A percentile compares a stretch with the other conserved stretches of the same genome.
These are phyloP conservation scores for Clunio marinus DNA, from an alignment of 2,888 invertebrate genomes.

Conservation along the genomic window DNA sequence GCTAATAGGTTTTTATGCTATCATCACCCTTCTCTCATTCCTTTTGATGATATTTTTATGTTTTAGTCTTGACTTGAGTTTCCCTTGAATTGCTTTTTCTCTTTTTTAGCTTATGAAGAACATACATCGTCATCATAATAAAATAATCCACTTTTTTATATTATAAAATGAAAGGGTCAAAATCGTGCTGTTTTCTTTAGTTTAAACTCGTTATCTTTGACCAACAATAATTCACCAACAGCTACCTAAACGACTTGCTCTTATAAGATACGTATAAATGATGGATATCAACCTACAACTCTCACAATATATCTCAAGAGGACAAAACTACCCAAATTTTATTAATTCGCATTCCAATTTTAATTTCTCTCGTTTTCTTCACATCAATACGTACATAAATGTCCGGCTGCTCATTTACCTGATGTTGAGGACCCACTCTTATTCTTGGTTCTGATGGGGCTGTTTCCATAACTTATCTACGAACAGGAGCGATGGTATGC, in stretches of 20 bases:
- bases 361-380: not conserved
- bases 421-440: constrained; percentile 72
- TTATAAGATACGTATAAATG: too few relatives aligned
- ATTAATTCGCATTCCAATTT: not conserved
- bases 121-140: constrained; percentile 18
- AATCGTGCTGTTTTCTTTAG: not conserved
- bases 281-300: too few relatives aligned
- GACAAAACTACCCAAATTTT: not conserved
- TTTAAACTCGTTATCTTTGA: too few relatives aligned
- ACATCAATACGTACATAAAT: constrained; percentile 17
- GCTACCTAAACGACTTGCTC: too few relatives aligned
- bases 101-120: too few relatives aligned
- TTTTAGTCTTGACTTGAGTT: not conserved
- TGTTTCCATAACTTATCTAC: constrained; percentile 43
- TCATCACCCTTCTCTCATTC: constrained; percentile 9
- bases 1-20: constrained; percentile 2
- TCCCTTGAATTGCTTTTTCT: too few relatives aligned
- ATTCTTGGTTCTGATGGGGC: constrained; percentile 73
- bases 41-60: not conserved
- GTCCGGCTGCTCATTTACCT: constrained; percentile 54
- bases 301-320: too few relatives aligned
- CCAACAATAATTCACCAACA: too few relatives aligned
- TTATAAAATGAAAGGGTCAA: not conserved
- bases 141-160: constrained; percentile 8
- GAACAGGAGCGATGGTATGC: constrained; percentile 29